A percentile compares a stretch with the other conserved stretches of the same genome.
phyloP scores from a whole-genome alignment of 53 echinoderm and acorn worm genomes.

The Pentamera pediparva region DNA sequence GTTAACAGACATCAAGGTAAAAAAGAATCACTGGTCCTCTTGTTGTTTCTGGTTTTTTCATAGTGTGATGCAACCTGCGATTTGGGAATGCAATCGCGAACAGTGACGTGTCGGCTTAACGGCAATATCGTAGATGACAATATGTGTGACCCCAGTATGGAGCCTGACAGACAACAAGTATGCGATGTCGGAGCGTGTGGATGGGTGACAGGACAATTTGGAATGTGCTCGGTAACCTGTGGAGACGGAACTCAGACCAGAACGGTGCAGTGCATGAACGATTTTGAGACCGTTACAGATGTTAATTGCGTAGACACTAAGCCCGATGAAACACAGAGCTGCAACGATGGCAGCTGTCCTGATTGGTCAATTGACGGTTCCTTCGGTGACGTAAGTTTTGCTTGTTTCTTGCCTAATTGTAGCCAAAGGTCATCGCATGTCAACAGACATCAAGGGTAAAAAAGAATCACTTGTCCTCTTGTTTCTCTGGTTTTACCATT shows the following conservation, averaged over 20 bases:
- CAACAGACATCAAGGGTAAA: too few relatives aligned
- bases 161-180: background rate
- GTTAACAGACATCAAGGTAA: too few relatives aligned
- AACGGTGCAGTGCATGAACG: background rate
- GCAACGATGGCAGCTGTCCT: background rate
- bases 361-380: background rate
- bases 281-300: background rate
- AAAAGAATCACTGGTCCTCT: too few relatives aligned
- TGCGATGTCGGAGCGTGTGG: background rate
- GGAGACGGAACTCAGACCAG: conserved; percentile 6
- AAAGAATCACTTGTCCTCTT: too few relatives aligned
- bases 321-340: background rate
- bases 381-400: background rate
- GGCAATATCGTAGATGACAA: background rate
- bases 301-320: background rate
- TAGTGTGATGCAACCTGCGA: background rate
- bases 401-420: too few relatives aligned
- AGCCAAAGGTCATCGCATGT: too few relatives aligned
- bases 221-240: background rate
- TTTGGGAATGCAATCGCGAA: background rate
- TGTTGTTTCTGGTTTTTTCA: too few relatives aligned
- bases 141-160: background rate
- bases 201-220: background rate
- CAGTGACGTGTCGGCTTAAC: background rate
- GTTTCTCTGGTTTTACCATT: too few relatives aligned